These are phyloP conservation scores for Microtus pennsylvanicus DNA, from an alignment of 2,113 vertebrate genomes.

Conservation along the genomic window DNA sequence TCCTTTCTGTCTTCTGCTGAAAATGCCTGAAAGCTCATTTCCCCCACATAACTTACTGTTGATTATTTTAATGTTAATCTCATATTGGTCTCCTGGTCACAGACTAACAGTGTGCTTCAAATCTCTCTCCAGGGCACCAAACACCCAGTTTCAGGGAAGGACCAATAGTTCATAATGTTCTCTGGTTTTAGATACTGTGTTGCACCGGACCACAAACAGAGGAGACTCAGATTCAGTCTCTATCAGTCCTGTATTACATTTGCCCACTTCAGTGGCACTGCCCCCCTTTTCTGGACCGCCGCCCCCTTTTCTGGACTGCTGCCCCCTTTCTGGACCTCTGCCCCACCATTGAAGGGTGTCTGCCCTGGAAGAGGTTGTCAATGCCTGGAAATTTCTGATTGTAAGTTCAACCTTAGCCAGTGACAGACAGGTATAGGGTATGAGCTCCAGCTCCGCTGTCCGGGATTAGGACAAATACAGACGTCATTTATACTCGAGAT, in stretches of 20 bases:
- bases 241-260: neutral
- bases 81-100: slow-evolving; percentile 36
- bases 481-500: neutral
- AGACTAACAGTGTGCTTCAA: slow-evolving; percentile 32
- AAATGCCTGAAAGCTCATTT: slow-evolving; percentile 50
- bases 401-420: neutral
- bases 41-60: slow-evolving; percentile 37
- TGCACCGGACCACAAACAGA: neutral
- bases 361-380: neutral
- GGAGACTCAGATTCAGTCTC: neutral
- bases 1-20: slow-evolving; percentile 53
- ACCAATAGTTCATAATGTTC: slow-evolving; percentile 32
- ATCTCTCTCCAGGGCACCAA: neutral
- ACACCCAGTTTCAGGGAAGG: neutral
- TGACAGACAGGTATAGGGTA: neutral
- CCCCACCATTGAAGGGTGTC: neutral
- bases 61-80: slow-evolving; percentile 65
- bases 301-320: neutral
- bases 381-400: neutral
- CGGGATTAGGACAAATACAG: neutral
- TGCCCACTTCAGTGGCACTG: neutral
- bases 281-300: neutral
- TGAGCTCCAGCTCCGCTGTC: neutral
- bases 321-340: neutral
- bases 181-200: neutral